phyloP scores from a whole-genome alignment of 2,888 invertebrate genomes.

The Danaus chrysippus region DNA sequence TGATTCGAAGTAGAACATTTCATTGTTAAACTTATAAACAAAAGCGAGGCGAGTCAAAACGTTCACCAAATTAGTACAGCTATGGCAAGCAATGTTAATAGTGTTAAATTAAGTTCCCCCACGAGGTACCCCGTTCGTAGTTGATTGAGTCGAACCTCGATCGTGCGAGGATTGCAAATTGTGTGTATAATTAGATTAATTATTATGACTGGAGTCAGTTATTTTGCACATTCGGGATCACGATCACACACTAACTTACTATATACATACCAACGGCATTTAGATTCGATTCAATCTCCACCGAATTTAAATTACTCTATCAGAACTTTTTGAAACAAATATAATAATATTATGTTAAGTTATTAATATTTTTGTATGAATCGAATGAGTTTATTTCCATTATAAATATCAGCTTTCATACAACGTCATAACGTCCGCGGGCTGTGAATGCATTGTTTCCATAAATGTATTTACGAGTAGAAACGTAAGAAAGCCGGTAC shows the following conservation, averaged over 20 bases:
- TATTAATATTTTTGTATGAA: no score
- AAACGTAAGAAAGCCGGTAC: constrained; percentile 17
- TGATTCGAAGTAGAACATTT: neutral
- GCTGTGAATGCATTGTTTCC: constrained; percentile 15
- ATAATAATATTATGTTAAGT: no score
- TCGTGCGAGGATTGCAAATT: constrained; percentile 40
- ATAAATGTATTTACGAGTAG: constrained; percentile 21
- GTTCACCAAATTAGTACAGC: neutral
- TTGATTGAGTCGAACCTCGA: constrained; percentile 11
- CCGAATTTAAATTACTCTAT: no score
- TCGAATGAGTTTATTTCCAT: neutral
- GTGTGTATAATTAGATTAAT: constrained; percentile 52
- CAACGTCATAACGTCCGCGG: neutral
- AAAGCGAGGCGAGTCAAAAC: neutral
- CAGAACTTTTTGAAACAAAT: no score
- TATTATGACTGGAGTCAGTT: constrained; percentile 32
- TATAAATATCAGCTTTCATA: constrained; percentile 7
- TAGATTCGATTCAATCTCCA: no score
- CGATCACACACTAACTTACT: neutral
- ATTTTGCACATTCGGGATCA: neutral
- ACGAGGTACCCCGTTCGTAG: constrained; percentile 18
- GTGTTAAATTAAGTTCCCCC: constrained; percentile 13
- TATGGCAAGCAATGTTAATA: neutral
- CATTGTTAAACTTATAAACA: neutral
- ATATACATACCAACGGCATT: no score